Evolutionary conservation across 2,113 vertebrate species (phyloP).

Genomic region (Anoura caudifer): DNA sequence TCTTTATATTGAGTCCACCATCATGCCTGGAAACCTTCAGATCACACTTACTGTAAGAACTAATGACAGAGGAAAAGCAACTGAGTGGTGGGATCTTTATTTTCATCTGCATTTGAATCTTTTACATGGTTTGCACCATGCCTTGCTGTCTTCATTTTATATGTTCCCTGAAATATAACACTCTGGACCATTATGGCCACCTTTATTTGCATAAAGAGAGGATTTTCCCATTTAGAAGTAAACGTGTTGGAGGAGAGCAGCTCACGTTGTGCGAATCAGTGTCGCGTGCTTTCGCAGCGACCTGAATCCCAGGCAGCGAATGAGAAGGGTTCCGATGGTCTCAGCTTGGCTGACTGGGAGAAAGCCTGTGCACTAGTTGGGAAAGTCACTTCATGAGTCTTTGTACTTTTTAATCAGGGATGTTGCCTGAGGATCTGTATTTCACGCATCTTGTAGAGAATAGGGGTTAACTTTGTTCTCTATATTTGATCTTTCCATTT

Average conservation of each 20-base stretch:
- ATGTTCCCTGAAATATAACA: not conserved
- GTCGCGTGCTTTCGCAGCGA: not conserved
- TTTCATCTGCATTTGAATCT: not conserved
- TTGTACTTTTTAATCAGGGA: slow-evolving; percentile 8
- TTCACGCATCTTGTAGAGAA: slow-evolving; percentile 24
- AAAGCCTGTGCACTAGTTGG: not conserved
- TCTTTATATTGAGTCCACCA: not conserved
- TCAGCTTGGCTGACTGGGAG: not conserved
- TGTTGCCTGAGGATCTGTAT: slow-evolving; percentile 13
- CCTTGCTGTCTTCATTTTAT: not conserved
- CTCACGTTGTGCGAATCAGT: not conserved
- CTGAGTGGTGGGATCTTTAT: not conserved
- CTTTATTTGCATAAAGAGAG: not conserved
- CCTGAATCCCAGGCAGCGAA: not conserved
- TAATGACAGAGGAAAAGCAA: not conserved
- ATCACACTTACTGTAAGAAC: not conserved
- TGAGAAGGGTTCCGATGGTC: not conserved
- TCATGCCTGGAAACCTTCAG: slow-evolving; percentile 2
- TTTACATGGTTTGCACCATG: not conserved
- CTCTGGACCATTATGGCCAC: not conserved
- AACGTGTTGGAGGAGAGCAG: not conserved
- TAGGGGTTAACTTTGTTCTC: not conserved
- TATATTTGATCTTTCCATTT: slow-evolving; percentile 54
- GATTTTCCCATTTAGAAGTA: not conserved
- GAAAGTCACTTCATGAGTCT: not conserved